Base-by-base conservation (phyloP, 37 sponge, comb jelly and placozoan genomes). In the Crambe crambe region DNA sequence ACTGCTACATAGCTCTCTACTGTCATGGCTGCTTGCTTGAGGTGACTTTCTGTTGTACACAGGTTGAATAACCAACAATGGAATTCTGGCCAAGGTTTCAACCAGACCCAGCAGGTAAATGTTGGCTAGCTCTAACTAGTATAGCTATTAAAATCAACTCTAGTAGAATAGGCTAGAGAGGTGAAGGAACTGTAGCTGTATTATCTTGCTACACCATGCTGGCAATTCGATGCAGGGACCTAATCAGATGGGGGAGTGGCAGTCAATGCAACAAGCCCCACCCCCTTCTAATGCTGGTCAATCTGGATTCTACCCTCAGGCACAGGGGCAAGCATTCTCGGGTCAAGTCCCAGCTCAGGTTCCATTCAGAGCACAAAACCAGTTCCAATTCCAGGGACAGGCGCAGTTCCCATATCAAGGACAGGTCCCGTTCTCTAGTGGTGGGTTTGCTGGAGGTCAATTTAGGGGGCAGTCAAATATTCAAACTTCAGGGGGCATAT, bases 261-360 rank as follows among this genome's bases (percentile, higher is more conserved):
- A 70, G 42, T 15, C 23, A 23, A 70, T 70, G 71, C 71, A 70
- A 22, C 42, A 70, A 70, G 71, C 71, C n/a, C n/a, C 71, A 25
- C 43, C 71, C 43, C 51, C 6, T n/a, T n/a, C n/a, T n/a, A n/a
- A n/a, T n/a, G n/a, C n/a, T n/a, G n/a, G n/a, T n/a, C n/a, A n/a
- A n/a, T n/a, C n/a, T 62, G 31, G 63, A 23, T n/a, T 29, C 15
- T 62, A 47, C 12, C 51, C 51, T 47, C 51, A 47, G 51, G 12
- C 51, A 47, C 51, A 47, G 12, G 12, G 51, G 12, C 51, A 47
- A 47, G 51, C 51, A 6, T 47, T 47, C 12, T 47, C 51, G 6
- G 51, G 51, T 47, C 51, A 47, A 12, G 12, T 47, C 10, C 12
- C 51, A 47, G 6, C 51, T 15, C 51, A 47, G 51, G 51, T 47